Evolutionary conservation across 2,797 vertebrate genomes (phyloP).

Genomic region (Molossus alvarezi): DNA sequence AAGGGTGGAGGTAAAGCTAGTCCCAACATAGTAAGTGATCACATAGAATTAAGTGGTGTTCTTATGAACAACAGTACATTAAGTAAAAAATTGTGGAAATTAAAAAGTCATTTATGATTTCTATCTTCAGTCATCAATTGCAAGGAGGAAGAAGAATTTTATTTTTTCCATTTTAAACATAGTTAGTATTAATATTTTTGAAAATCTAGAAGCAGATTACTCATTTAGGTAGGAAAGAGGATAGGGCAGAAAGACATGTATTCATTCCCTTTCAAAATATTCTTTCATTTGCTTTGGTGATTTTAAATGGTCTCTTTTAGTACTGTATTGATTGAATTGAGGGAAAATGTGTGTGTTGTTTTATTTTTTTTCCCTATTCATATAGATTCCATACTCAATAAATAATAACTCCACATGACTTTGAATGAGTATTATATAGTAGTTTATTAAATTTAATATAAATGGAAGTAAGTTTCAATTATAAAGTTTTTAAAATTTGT

Average conservation of each 20-base stretch:
- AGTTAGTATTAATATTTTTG: constrained; percentile 59
- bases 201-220: constrained; percentile 5
- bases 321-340: background rate
- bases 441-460: background rate
- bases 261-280: background rate
- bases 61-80: constrained; percentile 9
- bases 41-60: background rate
- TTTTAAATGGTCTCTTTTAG: constrained; percentile 39
- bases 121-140: background rate
- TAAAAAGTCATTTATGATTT: constrained; percentile 4
- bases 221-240: background rate
- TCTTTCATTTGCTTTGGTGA: background rate
- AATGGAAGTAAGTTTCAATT: constrained; percentile 11
- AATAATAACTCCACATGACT: constrained; percentile 34
- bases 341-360: background rate
- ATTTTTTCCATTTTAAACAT: background rate
- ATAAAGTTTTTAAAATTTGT: background rate
- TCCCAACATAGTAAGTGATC: background rate
- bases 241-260: background rate
- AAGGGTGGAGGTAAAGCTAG: background rate
- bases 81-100: background rate
- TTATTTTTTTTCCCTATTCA: background rate
- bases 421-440: background rate
- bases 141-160: background rate
- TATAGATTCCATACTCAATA: background rate